These are phyloP conservation scores for Epinephelus fuscoguttatus DNA, from an alignment of 2,113 vertebrate genomes.

Conservation along the genomic window DNA sequence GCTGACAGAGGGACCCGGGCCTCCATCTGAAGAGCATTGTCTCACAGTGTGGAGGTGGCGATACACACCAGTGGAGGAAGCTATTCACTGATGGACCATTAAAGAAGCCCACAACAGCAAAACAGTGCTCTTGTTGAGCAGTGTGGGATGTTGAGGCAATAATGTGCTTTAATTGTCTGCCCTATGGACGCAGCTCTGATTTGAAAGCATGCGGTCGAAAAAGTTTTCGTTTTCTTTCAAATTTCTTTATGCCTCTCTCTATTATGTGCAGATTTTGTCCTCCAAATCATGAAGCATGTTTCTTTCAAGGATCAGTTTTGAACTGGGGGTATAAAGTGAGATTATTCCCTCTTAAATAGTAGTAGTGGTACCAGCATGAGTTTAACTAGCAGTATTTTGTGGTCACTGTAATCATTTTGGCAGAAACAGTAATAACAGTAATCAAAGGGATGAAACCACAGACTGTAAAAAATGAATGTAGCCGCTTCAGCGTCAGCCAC, in stretches of 20 bases:
- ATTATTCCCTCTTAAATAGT: not conserved
- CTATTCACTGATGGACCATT: slow-evolving; percentile 65
- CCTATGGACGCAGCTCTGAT: not conserved
- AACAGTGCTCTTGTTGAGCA: slow-evolving; percentile 42
- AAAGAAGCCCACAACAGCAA: slow-evolving; percentile 53
- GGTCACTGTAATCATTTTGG: slow-evolving; percentile 3
- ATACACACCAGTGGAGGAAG: slow-evolving; percentile 19
- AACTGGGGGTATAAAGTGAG: not conserved
- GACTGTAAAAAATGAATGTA: too few species aligned
- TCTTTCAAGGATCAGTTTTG: not conserved
- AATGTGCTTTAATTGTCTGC: slow-evolving; percentile 52
- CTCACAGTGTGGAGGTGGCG: slow-evolving; percentile 53
- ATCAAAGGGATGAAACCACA: not conserved
- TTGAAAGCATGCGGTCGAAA: slow-evolving; percentile 9
- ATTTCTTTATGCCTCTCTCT: not conserved
- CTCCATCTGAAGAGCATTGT: slow-evolving; percentile 41
- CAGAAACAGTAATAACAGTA: not conserved
- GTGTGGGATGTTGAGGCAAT: slow-evolving; percentile 45
- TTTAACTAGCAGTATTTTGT: not conserved
- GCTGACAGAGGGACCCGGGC: slow-evolving; percentile 57
- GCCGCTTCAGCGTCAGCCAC: too few species aligned
- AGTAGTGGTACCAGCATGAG: not conserved
- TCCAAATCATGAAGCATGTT: not conserved
- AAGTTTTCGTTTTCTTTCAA: not conserved
- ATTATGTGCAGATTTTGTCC: not conserved